These are phyloP conservation scores for Heliconius himera DNA, from an alignment of 1,140 invertebrate genomes.

Conservation along the genomic window DNA sequence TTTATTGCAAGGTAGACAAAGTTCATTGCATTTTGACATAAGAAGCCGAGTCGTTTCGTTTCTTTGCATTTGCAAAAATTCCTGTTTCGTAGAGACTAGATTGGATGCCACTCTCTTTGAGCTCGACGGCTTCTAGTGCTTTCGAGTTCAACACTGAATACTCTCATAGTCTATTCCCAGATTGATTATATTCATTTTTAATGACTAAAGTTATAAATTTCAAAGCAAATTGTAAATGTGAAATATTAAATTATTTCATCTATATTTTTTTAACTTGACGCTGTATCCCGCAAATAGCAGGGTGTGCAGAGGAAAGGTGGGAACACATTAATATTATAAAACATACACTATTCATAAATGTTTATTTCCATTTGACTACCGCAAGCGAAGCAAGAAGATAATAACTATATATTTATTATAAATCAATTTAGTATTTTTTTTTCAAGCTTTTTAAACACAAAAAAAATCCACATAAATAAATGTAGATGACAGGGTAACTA, in stretches of 20 bases:
- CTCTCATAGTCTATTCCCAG: neutral
- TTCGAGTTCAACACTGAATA: conserved; percentile 17
- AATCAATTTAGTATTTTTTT: too few relatives aligned
- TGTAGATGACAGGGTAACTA: neutral
- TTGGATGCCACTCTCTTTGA: conserved; percentile 20
- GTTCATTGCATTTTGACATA: conserved; percentile 8
- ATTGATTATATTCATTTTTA: conserved; percentile 12
- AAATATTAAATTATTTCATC: neutral
- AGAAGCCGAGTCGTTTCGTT: neutral
- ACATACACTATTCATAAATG: too few relatives aligned
- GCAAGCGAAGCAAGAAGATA: too few relatives aligned
- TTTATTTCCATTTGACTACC: too few relatives aligned
- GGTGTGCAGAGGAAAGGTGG: too few relatives aligned
- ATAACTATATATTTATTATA: too few relatives aligned
- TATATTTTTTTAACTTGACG: too few relatives aligned
- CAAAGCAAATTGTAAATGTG: neutral
- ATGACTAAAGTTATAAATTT: neutral
- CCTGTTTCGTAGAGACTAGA: conserved; percentile 7
- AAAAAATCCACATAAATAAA: neutral
- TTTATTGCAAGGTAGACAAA: neutral
- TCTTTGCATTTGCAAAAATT: conserved; percentile 6
- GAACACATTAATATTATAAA: too few relatives aligned
- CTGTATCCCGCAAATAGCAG: too few relatives aligned
- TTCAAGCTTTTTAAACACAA: too few relatives aligned
- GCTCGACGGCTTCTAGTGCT: conserved; percentile 21